Base-by-base conservation (phyloP, 2,113 vertebrate species). In the Casuarius casuarius region DNA sequence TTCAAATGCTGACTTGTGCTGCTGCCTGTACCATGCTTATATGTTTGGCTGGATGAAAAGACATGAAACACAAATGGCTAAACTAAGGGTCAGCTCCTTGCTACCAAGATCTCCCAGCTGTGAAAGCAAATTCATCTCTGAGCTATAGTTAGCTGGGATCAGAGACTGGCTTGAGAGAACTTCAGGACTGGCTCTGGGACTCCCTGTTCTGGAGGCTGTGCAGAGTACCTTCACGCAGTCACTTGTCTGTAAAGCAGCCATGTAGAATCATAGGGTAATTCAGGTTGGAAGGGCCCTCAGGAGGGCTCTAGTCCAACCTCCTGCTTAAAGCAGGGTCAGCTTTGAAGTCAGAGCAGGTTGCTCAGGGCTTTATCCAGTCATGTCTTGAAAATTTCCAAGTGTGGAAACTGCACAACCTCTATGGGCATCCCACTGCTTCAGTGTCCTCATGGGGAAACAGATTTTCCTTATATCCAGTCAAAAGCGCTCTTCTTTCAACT, bases 371-470 rank as follows among this genome's bases (percentile, higher is more conserved):
- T 65, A 52, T 67, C 26, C 1, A 1, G 2, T 5, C 44, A 7
- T 1, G 0, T 48, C 21, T 7, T 35, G 15, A 59, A 81, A 81
- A 44, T 2, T 81, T 92, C 13, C 29, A 58, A 51, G 25, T 21
- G 63, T 21, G 28, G 10, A 18, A 8, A 15, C 48, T 74, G 8
- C 4, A 71, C 51, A 31, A 1, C 46, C 29, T 59, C 72, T 52
- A 0, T 7, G 51, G 13, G 3, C 1, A n/a, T 61, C 52, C 44
- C 12, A 20, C 26, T 61, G 2, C 17, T 62, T 59, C 3, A 20
- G 16, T 56, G 28, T 46, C 9, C 52, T 78, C 26, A 51, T 38
- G 9, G 19, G 42, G 54, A 85, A 85, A 68, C 59, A 28, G 19
- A 31, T 59, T 59, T 33, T 59, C 29, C 56, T 33, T 33, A 33